Evolutionary conservation across 2,113 vertebrate species (phyloP), one percentile per base, ranked within the genome.

Genomic region (Phycodurus eques): DNA sequence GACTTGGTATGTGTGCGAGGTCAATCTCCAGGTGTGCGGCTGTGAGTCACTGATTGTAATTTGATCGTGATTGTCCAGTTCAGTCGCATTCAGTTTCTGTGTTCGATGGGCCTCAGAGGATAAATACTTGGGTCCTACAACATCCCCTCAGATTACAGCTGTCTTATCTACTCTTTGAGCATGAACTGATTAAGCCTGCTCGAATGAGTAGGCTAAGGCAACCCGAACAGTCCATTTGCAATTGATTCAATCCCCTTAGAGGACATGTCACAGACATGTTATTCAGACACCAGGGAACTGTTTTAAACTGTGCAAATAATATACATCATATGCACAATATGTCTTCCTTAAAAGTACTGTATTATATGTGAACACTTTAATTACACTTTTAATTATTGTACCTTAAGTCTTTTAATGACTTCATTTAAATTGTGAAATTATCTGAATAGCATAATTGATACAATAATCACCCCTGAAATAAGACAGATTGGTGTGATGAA

Each of bases 401-500:
- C 43, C 14, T 46, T 27, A 46, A 60, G 42, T 70, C 54, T 59
- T 22, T 56, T 44, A 49, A 35, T 11, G 9, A 39, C 11, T 19
- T 53, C 6, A 68, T 19, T 77, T 27, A 27, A 8, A n/a, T 35
- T 63, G 27, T 42, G 60, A 80, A 67, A 72, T 51, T n/a, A 72
- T 62, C 15, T 68, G 22, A 65, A 70, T 42, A 68, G 46, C 43
- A 47, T 43, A 67, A 65, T 59, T 63, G 19, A 70, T 61, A 43
- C 53, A 80, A 70, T 77, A 77, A 86, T 78, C 47, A 79, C 27
- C 59, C 59, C 19, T 57, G 31, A 46, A 66, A 75, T 59, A 66
- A 71, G 46, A 84, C 44, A 56, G 46, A 71, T 44, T 51, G 39
- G 60, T 65, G 67, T 83, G 75, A 81, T 79, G 70, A 82, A 82